Percentiles rank a stretch among this genome's conserved stretches.
Conservation (phyloP, 2,888 invertebrate genomes). For the Chrysodeixis includens region DNA sequence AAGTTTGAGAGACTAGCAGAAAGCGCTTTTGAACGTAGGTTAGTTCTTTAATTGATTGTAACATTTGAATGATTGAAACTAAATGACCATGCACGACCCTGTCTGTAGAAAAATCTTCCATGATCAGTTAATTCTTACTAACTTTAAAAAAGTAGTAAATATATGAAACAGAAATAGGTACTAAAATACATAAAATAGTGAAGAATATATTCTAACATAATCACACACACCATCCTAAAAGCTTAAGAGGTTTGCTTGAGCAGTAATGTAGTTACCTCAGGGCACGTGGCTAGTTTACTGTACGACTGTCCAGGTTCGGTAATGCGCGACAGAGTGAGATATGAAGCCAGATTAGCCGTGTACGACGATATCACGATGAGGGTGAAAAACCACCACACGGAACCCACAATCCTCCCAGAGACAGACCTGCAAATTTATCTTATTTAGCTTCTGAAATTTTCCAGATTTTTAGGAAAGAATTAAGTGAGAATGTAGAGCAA, state of each 20-base stretch:
- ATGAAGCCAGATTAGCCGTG: constrained; percentile 98
- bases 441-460: constrained; percentile 2
- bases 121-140: too few species aligned
- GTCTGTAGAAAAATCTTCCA: too few species aligned
- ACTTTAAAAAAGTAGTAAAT: too few species aligned
- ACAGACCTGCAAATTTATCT: constrained; percentile 89
- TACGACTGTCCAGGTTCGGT: constrained; percentile 94
- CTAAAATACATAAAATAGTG: too few species aligned
- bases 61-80: too few species aligned
- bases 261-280: constrained; percentile 68
- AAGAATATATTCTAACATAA: background rate
- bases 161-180: too few species aligned
- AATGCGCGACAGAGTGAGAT: constrained; percentile 98
- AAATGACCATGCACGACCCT: too few species aligned
- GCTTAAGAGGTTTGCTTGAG: constrained; percentile 10
- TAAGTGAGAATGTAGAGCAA: too few species aligned
- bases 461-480: background rate
- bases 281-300: constrained; percentile 75
- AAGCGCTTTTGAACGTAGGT: too few species aligned
- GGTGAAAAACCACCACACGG: constrained; percentile 99
- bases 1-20: too few species aligned
- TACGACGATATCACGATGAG: constrained; percentile 98
- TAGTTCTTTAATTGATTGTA: too few species aligned
- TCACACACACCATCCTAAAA: background rate
- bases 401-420: constrained; percentile 97